Evolutionary conservation across 64 coral and sea anemone genomes (phyloP).

Genomic region (Anthopleura sola): DNA sequence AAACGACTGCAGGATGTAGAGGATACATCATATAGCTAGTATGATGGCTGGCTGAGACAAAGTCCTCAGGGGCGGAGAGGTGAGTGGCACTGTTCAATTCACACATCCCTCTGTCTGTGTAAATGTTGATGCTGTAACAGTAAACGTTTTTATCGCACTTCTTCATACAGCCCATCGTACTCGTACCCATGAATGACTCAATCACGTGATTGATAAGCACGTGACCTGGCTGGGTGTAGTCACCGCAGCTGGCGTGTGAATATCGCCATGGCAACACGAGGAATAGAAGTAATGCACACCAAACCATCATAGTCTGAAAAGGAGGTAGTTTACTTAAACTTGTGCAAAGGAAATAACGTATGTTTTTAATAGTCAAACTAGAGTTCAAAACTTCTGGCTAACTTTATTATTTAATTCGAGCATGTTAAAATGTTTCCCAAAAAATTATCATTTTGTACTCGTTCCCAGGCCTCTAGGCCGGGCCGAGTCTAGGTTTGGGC

Average conservation of each 20-base stretch:
- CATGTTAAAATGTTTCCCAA: no score
- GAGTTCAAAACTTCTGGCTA: no score
- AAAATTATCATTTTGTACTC: no score
- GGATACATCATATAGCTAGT: slow-evolving; percentile 9
- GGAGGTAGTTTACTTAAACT: no score
- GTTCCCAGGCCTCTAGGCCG: no score
- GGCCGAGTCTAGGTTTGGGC: no score
- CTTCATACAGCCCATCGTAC: not conserved
- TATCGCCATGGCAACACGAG: not conserved
- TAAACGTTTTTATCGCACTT: not conserved
- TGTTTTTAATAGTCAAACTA: no score
- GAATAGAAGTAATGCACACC: not conserved
- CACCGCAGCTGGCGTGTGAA: not conserved
- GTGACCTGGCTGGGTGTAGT: not conserved
- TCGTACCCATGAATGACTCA: not conserved
- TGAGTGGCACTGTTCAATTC: slow-evolving; percentile 18
- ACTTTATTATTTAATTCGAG: no score
- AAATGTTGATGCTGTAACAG: slow-evolving; percentile 22
- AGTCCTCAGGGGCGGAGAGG: not conserved
- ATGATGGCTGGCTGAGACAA: not conserved
- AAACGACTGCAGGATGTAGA: not conserved
- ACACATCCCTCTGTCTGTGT: not conserved
- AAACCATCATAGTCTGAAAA: not conserved
- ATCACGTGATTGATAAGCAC: slow-evolving; percentile 25
- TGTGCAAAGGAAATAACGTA: no score